These are phyloP conservation scores for Percina caprodes DNA, from an alignment of 2,113 vertebrate species.

Conservation along the genomic window DNA sequence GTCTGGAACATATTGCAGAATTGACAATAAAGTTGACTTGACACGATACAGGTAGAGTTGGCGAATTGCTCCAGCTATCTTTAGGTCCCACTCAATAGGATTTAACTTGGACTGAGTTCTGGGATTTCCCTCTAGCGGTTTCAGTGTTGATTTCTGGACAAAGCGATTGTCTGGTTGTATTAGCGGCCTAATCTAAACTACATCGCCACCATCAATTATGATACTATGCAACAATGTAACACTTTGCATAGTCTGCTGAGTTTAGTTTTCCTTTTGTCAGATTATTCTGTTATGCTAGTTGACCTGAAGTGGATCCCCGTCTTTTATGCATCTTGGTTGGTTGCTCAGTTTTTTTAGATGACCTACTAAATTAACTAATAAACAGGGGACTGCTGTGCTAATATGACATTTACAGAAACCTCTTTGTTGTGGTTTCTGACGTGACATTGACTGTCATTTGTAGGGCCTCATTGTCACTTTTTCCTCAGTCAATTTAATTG, in stretches of 20 bases:
- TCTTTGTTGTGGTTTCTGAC: background rate
- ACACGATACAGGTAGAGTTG: too few relatives aligned
- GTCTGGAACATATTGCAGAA: too few relatives aligned
- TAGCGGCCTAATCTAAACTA: too few relatives aligned
- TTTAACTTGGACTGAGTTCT: background rate
- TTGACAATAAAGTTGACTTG: too few relatives aligned
- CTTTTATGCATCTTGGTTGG: background rate
- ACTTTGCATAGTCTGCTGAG: background rate
- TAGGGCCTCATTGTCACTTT: background rate
- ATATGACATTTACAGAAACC: background rate
- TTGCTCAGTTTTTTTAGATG: background rate
- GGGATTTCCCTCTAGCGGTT: background rate
- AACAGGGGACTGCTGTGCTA: background rate
- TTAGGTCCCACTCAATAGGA: background rate
- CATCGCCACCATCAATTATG: background rate
- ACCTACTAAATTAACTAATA: background rate
- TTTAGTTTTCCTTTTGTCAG: background rate
- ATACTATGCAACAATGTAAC: background rate
- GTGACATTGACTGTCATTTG: background rate
- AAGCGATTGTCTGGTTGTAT: background rate
- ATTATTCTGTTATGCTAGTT: background rate
- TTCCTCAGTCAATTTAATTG: background rate
- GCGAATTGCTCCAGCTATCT: background rate
- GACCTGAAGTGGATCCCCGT: background rate
- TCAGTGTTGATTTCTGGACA: background rate